phyloP scores from a whole-genome alignment of 2,113 vertebrate genomes.

The Noctilio leporinus region DNA sequence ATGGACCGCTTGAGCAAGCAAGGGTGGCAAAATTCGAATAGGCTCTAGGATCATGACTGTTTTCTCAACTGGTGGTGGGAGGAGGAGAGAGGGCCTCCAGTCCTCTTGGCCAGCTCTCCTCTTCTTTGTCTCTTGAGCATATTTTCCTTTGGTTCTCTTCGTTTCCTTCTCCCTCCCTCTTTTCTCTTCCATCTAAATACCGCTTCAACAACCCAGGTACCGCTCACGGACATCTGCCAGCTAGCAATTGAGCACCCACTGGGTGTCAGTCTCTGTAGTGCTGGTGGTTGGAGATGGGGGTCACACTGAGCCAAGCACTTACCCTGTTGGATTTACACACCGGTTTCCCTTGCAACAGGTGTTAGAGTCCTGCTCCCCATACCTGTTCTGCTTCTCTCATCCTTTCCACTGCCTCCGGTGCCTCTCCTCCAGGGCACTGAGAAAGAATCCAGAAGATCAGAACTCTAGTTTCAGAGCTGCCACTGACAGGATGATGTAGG shows the following conservation, averaged over 20 bases:
- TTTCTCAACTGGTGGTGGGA: rapidly evolving
- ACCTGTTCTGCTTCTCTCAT: background rate
- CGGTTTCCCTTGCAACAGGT: background rate
- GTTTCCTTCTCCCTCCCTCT: background rate
- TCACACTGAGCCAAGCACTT: background rate
- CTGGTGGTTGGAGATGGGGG: too few species aligned
- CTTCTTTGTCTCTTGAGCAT: background rate
- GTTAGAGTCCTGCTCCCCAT: background rate
- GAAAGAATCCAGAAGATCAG: background rate
- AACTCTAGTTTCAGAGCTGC: background rate
- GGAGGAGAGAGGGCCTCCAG: background rate
- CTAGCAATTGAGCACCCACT: background rate
- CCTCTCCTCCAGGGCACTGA: background rate
- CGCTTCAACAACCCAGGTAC: background rate
- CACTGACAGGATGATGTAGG: background rate
- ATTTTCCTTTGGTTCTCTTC: background rate
- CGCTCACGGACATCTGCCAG: background rate
- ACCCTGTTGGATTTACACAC: background rate
- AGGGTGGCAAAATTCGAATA: background rate
- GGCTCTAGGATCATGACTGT: background rate
- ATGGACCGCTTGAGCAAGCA: rapidly evolving
- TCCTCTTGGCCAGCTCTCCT: background rate
- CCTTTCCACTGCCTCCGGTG: background rate
- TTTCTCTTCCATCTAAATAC: background rate
- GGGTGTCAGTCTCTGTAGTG: background rate